Conservation (phyloP, 2,113 vertebrate species). For the Pongo pygmaeus region DNA sequence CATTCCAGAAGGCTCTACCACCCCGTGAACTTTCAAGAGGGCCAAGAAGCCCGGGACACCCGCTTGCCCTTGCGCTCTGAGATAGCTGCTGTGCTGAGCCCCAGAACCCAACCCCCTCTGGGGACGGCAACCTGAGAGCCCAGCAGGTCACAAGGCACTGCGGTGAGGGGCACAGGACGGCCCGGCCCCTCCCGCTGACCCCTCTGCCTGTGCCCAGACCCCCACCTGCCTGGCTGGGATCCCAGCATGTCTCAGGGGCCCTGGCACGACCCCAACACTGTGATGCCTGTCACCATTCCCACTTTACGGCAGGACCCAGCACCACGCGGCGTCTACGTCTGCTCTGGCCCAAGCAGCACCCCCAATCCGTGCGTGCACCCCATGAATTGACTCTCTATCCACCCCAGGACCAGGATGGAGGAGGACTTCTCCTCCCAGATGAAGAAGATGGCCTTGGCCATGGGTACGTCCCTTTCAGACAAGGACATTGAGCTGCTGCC, state of each 20-base stretch:
- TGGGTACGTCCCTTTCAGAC: conserved; percentile 78
- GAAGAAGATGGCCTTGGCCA: conserved; percentile 79
- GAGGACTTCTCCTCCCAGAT: conserved; percentile 67
- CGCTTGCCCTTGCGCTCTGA: neutral
- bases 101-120: neutral
- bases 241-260: neutral
- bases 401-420: conserved; percentile 45
- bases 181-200: neutral
- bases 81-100: neutral
- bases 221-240: neutral
- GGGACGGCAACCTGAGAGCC: neutral
- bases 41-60: neutral
- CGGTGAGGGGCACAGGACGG: neutral
- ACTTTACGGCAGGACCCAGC: neutral
- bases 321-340: too few relatives aligned
- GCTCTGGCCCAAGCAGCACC: neutral
- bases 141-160: accelerated
- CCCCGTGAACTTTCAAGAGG: neutral
- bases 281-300: accelerated
- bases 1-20: neutral
- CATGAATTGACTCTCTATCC: accelerated
- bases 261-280: neutral
- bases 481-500: conserved; percentile 73
- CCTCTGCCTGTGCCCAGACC: neutral
- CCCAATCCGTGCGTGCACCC: accelerated